Conservation (phyloP, 2,113 vertebrate species). For the Sturnus vulgaris region DNA sequence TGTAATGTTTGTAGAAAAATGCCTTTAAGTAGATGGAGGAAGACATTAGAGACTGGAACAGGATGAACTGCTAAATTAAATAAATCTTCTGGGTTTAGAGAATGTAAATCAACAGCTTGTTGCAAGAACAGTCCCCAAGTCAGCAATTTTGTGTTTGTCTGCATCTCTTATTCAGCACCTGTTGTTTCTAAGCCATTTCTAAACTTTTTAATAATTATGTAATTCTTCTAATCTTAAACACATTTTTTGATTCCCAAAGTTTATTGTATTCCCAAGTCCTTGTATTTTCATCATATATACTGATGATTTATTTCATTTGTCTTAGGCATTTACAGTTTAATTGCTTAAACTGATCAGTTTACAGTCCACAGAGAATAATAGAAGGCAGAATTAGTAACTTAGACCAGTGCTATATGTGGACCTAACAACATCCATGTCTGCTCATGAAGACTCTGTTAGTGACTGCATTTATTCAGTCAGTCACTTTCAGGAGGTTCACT, state of each 20-base stretch:
- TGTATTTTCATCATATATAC: not conserved
- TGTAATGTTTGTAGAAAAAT: not conserved
- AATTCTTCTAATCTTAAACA: not conserved
- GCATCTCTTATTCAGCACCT: not conserved
- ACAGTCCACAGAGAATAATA: not conserved
- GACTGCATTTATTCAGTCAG: not conserved
- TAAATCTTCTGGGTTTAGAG: slow-evolving; percentile 5
- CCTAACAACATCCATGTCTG: not conserved
- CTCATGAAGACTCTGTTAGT: not conserved
- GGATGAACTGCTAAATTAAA: slow-evolving; percentile 10
- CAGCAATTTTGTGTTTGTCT: not conserved
- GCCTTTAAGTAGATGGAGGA: not conserved
- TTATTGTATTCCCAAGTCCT: not conserved
- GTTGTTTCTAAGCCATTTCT: not conserved
- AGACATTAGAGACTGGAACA: not conserved
- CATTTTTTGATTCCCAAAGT: not conserved
- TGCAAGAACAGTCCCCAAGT: not conserved
- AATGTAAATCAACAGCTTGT: not conserved
- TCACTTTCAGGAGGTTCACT: not conserved
- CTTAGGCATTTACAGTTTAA: not conserved
- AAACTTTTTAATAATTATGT: not conserved
- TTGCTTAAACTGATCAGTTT: not conserved
- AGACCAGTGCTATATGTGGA: not conserved
- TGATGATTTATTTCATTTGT: not conserved
- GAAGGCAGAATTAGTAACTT: not conserved